phyloP scores from a whole-genome alignment of 2,888 invertebrate species.

The Euproctis similis region DNA sequence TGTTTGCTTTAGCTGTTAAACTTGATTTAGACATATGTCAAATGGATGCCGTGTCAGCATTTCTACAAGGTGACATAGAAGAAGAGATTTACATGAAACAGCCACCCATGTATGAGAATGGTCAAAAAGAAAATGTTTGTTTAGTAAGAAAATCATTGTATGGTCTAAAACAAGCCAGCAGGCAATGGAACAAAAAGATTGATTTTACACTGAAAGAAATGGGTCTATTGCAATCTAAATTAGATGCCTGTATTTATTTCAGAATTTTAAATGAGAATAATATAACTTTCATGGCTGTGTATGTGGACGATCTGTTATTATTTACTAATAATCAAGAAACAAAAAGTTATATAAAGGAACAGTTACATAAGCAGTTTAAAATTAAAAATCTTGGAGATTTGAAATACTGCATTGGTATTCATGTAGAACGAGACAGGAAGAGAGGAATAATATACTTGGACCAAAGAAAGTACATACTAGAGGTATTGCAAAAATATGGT shows the following conservation, averaged over 20 bases:
- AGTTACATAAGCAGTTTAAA: slow-evolving; percentile 11
- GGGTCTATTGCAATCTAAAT: neutral
- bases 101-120: slow-evolving; percentile 2
- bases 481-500: slow-evolving; percentile 1
- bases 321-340: slow-evolving; percentile 12
- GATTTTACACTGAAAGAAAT: neutral
- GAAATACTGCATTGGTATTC: neutral
- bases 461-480: slow-evolving; percentile 3
- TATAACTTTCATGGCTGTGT: slow-evolving; percentile 2
- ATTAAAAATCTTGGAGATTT: slow-evolving; percentile 15
- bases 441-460: slow-evolving; percentile 4
- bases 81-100: slow-evolving; percentile 9
- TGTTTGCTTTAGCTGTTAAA: slow-evolving; percentile 8
- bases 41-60: slow-evolving; percentile 11
- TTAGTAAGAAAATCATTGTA: slow-evolving; percentile 1
- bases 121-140: slow-evolving; percentile 1
- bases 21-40: slow-evolving; percentile 7
- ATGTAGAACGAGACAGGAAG: slow-evolving; percentile 2
- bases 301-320: slow-evolving; percentile 3
- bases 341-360: slow-evolving; percentile 2
- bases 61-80: slow-evolving; percentile 9
- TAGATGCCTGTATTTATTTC: slow-evolving; percentile 1
- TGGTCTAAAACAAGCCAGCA: slow-evolving; percentile 9
- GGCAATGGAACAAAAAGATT: slow-evolving; percentile 5
- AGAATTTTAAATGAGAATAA: slow-evolving; percentile 1